Conservation (phyloP, 2,113 vertebrate species). For the Lepisosteus oculatus region DNA sequence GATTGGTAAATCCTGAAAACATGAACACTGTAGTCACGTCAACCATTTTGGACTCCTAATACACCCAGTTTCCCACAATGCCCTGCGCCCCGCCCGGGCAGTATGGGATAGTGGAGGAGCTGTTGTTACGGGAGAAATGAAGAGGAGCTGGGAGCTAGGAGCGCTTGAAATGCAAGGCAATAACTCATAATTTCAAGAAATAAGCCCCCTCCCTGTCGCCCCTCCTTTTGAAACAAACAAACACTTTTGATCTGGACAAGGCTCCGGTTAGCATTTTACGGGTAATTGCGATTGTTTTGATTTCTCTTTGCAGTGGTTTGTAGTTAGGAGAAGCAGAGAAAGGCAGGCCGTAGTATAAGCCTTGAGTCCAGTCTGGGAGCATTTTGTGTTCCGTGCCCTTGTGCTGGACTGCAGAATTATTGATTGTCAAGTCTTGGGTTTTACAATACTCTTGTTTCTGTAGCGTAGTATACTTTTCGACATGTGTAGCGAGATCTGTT, state of each 20-base stretch:
- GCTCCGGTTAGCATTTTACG: constrained; percentile 53
- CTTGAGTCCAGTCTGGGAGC: too few species aligned
- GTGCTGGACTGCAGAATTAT: too few species aligned
- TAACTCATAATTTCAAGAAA: constrained; percentile 37
- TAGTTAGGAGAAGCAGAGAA: too few species aligned
- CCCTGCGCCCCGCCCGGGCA: background rate
- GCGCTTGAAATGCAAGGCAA: constrained; percentile 47
- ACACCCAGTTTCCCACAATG: constrained; percentile 26
- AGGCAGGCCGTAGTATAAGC: background rate
- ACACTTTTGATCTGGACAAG: constrained; percentile 55
- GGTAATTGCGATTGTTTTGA: constrained; percentile 42
- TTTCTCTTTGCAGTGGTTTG: background rate
- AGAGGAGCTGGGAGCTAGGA: constrained; percentile 47
- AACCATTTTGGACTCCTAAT: background rate
- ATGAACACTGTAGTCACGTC: too few species aligned
- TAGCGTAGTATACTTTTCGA: too few species aligned
- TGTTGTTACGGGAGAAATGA: constrained; percentile 41
- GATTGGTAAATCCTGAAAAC: too few species aligned
- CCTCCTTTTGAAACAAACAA: background rate
- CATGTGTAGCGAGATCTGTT: too few species aligned
- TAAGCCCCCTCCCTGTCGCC: constrained; percentile 22
- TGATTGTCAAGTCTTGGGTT: too few species aligned
- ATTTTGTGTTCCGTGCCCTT: too few species aligned
- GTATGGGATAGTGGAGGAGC: background rate
- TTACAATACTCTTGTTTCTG: too few species aligned